Base-by-base conservation (phyloP, 2,797 vertebrate species). In the Buceros bicornis region DNA sequence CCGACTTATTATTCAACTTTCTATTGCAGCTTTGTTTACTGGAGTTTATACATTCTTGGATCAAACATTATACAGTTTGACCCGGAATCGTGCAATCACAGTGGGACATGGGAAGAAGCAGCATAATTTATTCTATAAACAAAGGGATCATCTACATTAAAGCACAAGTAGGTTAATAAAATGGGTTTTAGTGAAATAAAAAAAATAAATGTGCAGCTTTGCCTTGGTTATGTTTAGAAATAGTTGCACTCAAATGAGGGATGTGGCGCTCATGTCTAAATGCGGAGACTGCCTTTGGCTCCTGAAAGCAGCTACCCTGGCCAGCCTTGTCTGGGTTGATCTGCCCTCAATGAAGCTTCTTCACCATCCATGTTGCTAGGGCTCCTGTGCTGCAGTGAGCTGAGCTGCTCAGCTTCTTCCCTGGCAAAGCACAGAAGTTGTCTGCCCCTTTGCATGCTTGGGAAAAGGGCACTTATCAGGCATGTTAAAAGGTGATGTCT, bases 21-120 rank as follows among this genome's bases (percentile, higher is more conserved):
- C 50, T 94, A 71, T 82, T 73, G 74, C 73, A 90, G 73, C 88
- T 94, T 95, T 95, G 88, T 95, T 93, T 95, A 82, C n/a, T 20
- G 57, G 56, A 71, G 51, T 96, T 87, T 89, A 93, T 94, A 61
- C 17, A 21, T 93, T 94, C 88, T 90, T 84, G 84, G 60, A 43
- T 93, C 73, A 89, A 87, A 87, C 45, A 50, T 82, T 82, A 76
- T 66, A 88, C 82, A 88, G 4, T 73, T 80, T 67, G 66, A 90
- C 69, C 70, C 70, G 85, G 66, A 90, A 82, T 84, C 25, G 0
- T 71, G 80, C 82, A 73, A 13, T 96, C 82, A 47, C 86, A 66
- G 79, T 42, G 54, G 87, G 87, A 94, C 35, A 90, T 92, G 77
- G 60, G 48, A 91, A 93, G 73, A 74, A 88, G 64, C 53, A 54